Evolutionary conservation across 1,140 invertebrate genomes (phyloP), one percentile per base, ranked within the genome.

Genomic region (Akabosia matsudoensis): DNA sequence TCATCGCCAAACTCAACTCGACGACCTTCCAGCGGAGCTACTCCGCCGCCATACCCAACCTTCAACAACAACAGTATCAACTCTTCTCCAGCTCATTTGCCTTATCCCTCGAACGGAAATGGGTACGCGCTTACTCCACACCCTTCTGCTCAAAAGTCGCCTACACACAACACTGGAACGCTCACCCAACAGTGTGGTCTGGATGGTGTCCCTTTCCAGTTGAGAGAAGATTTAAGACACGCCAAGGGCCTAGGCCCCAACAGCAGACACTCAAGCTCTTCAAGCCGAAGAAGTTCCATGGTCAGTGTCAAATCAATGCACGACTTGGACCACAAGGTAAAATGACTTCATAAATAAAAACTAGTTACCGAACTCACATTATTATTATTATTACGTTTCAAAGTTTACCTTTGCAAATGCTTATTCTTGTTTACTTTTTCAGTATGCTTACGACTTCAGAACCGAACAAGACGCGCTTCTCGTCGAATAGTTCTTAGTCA

Each of bases 381-480:
- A n/a, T n/a, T n/a, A n/a, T n/a, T n/a, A n/a, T n/a, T n/a, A n/a
- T n/a, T n/a, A n/a, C n/a, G n/a, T n/a, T n/a, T n/a, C n/a, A n/a
- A n/a, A n/a, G n/a, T n/a, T n/a, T n/a, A n/a, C n/a, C n/a, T n/a
- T 24, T 67, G 18, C 18, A 34, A 54, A 3, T 72, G 10, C 22
- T 33, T 71, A 14, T 56, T 28, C 13, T 74, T 18, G 14, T 16
- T 31, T 72, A 70, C 51, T 70, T 33, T 77, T 77, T 4, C 56
- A 80, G 79, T 80, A 78, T 61, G 64, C 45, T 14, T 80, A 80
- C 45, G 79, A 80, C 73, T 80, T 80, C 71, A 71, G 73, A 18
- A 80, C 77, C 14, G 79, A 80, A 64, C 54, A 45, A 30, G 79
- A 80, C 33, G 78, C 61, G 28, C 61, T 67, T 14, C 7, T 67